Evolutionary conservation across 2,797 vertebrate species (phyloP).

Genomic region (Enoplosus armatus): DNA sequence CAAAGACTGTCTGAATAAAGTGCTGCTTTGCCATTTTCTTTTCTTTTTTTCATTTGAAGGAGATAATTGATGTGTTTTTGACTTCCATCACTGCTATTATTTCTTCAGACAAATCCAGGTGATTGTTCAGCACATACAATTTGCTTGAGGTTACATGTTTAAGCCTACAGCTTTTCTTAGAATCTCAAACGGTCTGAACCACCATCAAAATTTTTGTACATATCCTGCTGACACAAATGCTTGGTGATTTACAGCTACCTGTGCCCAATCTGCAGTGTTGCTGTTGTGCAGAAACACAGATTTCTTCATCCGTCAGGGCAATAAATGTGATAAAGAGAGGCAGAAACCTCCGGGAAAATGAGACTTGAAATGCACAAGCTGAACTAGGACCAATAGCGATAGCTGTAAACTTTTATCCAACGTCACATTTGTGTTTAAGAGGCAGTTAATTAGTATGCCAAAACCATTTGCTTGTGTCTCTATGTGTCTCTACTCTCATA

Average conservation of each 20-base stretch:
- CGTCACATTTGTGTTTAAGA: constrained; percentile 36
- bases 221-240: background rate
- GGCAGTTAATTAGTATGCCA: constrained; percentile 19
- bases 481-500: background rate
- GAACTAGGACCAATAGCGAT: background rate
- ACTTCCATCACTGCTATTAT: constrained; percentile 23
- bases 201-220: background rate
- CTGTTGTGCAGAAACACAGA: background rate
- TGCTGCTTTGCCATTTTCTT: constrained; percentile 44
- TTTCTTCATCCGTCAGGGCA: background rate
- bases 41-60: background rate
- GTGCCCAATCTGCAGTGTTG: background rate
- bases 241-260: constrained; percentile 13
- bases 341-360: background rate
- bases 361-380: background rate
- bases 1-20: constrained; percentile 35
- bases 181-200: background rate
- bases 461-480: background rate
- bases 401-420: constrained; percentile 25
- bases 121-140: background rate
- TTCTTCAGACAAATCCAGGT: background rate
- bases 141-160: background rate
- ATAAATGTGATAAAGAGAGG: constrained; percentile 12
- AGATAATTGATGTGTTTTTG: constrained; percentile 51
- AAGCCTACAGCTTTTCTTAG: background rate